phyloP scores from a whole-genome alignment of 2,888 invertebrate genomes.

The Ophion ellenae region DNA sequence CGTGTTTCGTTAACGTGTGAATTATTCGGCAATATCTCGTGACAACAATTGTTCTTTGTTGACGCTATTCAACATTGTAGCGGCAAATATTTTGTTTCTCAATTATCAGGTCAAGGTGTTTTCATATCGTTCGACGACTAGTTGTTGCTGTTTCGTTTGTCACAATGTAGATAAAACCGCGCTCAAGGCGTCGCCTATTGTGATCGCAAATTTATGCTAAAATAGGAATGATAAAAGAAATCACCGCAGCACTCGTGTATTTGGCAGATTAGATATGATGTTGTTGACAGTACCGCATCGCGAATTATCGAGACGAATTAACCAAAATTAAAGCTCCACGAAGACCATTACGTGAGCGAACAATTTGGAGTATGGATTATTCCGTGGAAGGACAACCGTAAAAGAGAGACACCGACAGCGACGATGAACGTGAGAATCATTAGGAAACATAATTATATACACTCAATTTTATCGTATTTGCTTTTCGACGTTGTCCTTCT shows the following conservation, averaged over 20 bases:
- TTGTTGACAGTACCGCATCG: not conserved
- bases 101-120: not conserved
- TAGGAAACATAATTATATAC: slow-evolving; percentile 68
- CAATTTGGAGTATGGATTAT: slow-evolving; percentile 9
- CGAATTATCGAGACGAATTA: not conserved
- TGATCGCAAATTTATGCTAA: not conserved
- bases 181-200: not conserved
- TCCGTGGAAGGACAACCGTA: not conserved
- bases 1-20: not conserved
- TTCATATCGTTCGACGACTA: not conserved
- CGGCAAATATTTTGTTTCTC: not conserved
- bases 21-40: not conserved
- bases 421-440: slow-evolving; percentile 50
- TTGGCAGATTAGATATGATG: not conserved
- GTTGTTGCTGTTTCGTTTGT: not conserved
- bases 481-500: slow-evolving; percentile 72
- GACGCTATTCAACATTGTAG: not conserved
- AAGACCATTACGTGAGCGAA: slow-evolving; percentile 5
- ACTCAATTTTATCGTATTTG: slow-evolving; percentile 69
- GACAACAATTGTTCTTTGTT: slow-evolving; percentile 9
- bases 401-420: slow-evolving; percentile 5
- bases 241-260: not conserved
- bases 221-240: not conserved
- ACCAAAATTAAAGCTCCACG: not conserved
- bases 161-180: not conserved